Conservation (phyloP, 2,888 invertebrate genomes). For the Emmelina monodactyla region DNA sequence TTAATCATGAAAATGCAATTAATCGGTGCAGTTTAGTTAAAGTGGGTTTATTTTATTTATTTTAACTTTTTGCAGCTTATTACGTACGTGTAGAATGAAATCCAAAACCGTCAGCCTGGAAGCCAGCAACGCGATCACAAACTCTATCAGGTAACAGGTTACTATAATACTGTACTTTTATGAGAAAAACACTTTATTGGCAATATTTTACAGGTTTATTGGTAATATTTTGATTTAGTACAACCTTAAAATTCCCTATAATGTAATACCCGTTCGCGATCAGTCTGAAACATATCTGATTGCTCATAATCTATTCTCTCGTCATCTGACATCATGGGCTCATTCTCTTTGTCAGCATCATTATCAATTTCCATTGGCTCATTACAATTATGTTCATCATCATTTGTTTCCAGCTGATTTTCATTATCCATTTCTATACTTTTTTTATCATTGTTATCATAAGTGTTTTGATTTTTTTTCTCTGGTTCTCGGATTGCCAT, state of each 20-base stretch:
- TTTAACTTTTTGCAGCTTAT: no score
- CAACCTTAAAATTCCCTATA: not conserved
- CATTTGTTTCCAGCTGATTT: slow-evolving; percentile 1
- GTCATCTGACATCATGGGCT: slow-evolving; percentile 1
- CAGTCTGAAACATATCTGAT: not conserved
- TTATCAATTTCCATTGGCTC: slow-evolving; percentile 1
- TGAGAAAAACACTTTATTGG: slow-evolving; percentile 1
- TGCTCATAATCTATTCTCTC: not conserved
- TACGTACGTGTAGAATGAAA: not conserved
- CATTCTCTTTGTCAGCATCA: slow-evolving; percentile 1
- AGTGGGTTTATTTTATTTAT: no score
- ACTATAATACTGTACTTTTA: not conserved
- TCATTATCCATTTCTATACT: slow-evolving; percentile 1
- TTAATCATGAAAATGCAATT: no score
- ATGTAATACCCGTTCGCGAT: not conserved
- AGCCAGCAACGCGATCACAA: not conserved
- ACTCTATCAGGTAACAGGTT: not conserved
- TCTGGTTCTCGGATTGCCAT: slow-evolving; percentile 3
- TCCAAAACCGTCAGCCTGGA: slow-evolving; percentile 1
- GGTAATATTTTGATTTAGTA: not conserved
- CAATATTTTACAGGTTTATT: slow-evolving; percentile 1
- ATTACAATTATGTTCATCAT: not conserved
- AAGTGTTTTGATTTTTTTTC: not conserved
- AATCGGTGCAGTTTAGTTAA: no score
- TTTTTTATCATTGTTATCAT: not conserved